Evolutionary conservation across 1,140 invertebrate species (phyloP), one percentile per base, ranked within the genome.

Genomic region (Globodera rostochiensis): DNA sequence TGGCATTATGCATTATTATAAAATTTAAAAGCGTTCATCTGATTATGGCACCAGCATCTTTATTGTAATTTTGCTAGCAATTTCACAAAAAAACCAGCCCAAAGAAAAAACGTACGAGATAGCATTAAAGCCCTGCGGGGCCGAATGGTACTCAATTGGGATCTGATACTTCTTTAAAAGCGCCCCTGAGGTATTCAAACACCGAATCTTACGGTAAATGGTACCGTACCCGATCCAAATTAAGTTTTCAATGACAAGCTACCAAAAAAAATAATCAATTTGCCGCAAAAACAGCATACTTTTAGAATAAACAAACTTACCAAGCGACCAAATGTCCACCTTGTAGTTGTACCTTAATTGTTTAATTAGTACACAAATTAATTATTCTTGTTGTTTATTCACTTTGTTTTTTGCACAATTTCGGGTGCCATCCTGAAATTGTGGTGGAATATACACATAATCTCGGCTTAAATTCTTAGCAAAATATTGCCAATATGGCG

Each of bases 371-470:
- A 64, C 5, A 15, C 5, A 19, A 9, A 66, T 49, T 75, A 1
- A 21, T 75, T n/a, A 0, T 7, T 60, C 6, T n/a, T 53, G 11
- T 80, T 11, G 4, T 46, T 13, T 74, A 9, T 81, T 19, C 81
- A 85, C 64, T 80, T 85, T 45, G 85, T 82, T 73, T 90, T 90
- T 67, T 90, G 89, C 11, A 89, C 85, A 82, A 95, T 92, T 91
- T 96, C 95, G 1, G 95, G 95, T 3, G 95, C 94, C 94, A 96
- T 95, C 94, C 94, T 71, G n/a, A 74, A 57, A 53, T 9, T 69
- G 82, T 60, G 57, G 15, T 25, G 2, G 15, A 64, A 15, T n/a
- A 64, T 60, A 15, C 2, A 15, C 13, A 19, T 15, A 64, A 64
- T 13, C 46, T 74, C 6, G 25, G 57, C 21, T 45, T 45, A 53